Evolutionary conservation across 2,113 vertebrate species (phyloP), one percentile per base, ranked within the genome.

Genomic region (Sitta europaea): DNA sequence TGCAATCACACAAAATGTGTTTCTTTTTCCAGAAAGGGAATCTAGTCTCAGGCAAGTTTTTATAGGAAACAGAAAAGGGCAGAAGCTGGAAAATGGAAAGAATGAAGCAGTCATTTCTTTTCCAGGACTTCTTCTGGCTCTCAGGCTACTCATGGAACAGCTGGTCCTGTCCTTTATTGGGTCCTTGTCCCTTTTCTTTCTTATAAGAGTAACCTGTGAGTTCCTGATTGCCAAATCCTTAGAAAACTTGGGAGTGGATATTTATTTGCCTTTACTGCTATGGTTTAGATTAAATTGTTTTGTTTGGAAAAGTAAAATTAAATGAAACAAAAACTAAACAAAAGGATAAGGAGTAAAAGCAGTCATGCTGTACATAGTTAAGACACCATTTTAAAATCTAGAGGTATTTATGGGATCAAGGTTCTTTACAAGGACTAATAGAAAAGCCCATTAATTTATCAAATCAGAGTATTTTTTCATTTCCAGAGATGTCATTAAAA

Each of bases 401-500:
- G 54, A 77, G 36, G 12, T 45, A 66, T 63, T 81, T 84, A 78
- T 25, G 2, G 58, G 45, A 61, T 75, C 61, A 61, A 45, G 47
- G 36, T 18, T 78, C 45, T 82, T 74, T 65, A 33, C 28, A 78
- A 85, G 89, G 67, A 53, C 43, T 78, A 71, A 62, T 5, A 53
- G 51, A 84, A 63, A 92, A 89, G 43, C 35, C 43, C 50, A 78
- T 72, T 87, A 77, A 68, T 84, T 88, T 77, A 74, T 66, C 47
- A 86, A 73, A 79, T 79, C 53, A 82, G 61, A 80, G 13, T 29
- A 83, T 53, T 50, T 45, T 50, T 82, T 40, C 36, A 57, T 89
- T 91, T 91, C 62, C 42, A 89, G 45, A 78, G 38, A 45, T 35
- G 21, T 40, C 57, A 75, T 95, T 92, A 92, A 95, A 91, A 91